These are phyloP conservation scores for Agrenia bidenticulata DNA, from an alignment of 2,888 invertebrate species.

Conservation along the genomic window DNA sequence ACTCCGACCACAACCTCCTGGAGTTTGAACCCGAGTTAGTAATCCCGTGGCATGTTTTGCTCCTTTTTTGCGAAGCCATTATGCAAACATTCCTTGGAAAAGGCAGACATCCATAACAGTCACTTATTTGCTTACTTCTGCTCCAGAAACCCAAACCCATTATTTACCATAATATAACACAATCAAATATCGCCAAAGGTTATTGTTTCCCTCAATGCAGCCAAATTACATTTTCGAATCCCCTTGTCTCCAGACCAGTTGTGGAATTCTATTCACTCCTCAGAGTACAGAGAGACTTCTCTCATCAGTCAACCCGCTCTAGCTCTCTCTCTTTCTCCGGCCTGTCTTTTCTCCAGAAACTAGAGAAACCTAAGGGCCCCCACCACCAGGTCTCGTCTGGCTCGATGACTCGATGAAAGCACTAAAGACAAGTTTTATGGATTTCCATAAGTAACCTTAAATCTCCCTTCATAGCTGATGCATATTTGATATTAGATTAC, in stretches of 20 bases:
- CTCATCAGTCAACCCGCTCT: too few species aligned
- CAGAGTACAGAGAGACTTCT: not conserved
- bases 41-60: not conserved
- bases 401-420: too few species aligned
- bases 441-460: too few species aligned
- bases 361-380: too few species aligned
- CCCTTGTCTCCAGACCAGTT: constrained; percentile 8
- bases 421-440: too few species aligned
- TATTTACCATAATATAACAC: constrained; percentile 15
- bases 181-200: constrained; percentile 27
- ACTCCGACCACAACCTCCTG: too few species aligned
- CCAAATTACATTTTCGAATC: constrained; percentile 28
- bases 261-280: constrained; percentile 10
- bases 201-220: constrained; percentile 28
- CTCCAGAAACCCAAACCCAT: constrained; percentile 19
- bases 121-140: constrained; percentile 22
- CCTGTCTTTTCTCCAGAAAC: too few species aligned
- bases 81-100: constrained; percentile 20
- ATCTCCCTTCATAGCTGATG: too few species aligned
- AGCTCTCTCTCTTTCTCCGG: too few species aligned
- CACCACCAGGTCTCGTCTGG: too few species aligned
- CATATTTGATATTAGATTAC: too few species aligned
- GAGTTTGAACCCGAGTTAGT: too few species aligned
- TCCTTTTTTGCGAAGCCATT: constrained; percentile 19
- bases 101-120: constrained; percentile 20